A percentile compares a stretch with the other conserved stretches of the same genome.
phyloP scores from a whole-genome alignment of 2,888 invertebrate genomes.

The Pocota personata region DNA sequence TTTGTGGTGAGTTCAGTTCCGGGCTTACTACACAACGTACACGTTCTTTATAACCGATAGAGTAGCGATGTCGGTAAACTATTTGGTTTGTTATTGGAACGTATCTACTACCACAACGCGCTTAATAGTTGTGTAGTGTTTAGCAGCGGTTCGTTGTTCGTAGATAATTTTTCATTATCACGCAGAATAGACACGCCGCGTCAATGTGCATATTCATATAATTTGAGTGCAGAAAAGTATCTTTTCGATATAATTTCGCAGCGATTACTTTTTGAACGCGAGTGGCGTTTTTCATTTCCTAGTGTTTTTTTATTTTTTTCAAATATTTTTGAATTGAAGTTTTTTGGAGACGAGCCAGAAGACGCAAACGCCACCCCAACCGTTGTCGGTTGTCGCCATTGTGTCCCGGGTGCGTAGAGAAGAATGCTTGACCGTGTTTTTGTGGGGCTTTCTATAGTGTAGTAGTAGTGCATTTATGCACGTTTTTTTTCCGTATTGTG shows the following conservation, averaged over 20 bases:
- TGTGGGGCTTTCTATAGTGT: constrained; percentile 15
- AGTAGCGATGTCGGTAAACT: constrained; percentile 40
- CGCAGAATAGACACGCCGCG: constrained; percentile 32
- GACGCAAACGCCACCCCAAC: neutral
- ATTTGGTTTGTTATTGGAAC: constrained; percentile 24
- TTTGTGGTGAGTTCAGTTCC: constrained; percentile 68
- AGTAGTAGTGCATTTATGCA: constrained; percentile 34
- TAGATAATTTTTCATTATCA: constrained; percentile 40
- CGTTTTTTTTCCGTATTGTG: constrained; percentile 3
- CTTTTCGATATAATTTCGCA: constrained; percentile 8
- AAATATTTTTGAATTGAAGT: neutral
- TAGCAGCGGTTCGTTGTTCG: constrained; percentile 16
- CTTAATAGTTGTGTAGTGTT: constrained; percentile 10
- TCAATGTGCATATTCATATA: constrained; percentile 1
- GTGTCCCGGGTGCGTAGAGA: constrained; percentile 1
- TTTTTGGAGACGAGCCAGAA: constrained; percentile 47
- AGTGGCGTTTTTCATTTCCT: constrained; percentile 7
- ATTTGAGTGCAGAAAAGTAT: constrained; percentile 31
- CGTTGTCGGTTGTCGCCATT: constrained; percentile 7
- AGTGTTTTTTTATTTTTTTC: constrained; percentile 3
- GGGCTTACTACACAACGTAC: constrained; percentile 53
- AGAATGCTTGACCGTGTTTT: constrained; percentile 60
- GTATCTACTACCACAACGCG: constrained; percentile 14
- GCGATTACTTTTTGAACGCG: neutral
- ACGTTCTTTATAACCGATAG: constrained; percentile 31